Percentiles rank a stretch among this genome's conserved stretches.
Conservation (phyloP, 2,888 invertebrate species). For the Cosmopolites sordidus region DNA sequence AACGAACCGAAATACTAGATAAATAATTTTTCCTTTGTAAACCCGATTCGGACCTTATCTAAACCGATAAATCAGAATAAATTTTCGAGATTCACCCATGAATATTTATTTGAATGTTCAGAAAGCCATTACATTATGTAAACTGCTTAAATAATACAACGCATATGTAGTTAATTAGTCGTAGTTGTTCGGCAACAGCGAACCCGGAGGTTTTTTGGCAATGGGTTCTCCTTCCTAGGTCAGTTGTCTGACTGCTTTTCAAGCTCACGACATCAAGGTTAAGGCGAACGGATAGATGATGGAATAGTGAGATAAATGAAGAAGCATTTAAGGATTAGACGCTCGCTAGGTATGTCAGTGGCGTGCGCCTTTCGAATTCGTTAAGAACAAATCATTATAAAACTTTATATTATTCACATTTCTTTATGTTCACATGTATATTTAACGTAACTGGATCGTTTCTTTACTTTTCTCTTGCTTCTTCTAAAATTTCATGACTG, state of each 20-base stretch:
- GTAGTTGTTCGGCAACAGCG: constrained; percentile 9
- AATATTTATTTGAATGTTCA: constrained; percentile 16
- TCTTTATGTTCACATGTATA: too few species aligned
- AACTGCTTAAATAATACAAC: constrained; percentile 22
- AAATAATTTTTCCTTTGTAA: too few species aligned
- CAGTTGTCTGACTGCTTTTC: constrained; percentile 36
- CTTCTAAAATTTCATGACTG: too few species aligned
- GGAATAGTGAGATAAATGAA: constrained; percentile 6
- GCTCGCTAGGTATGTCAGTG: constrained; percentile 10
- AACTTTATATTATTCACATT: too few species aligned
- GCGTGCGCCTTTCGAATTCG: constrained; percentile 9
- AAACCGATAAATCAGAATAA: constrained; percentile 11
- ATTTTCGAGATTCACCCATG: constrained; percentile 6
- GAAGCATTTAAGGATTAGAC: constrained; percentile 21
- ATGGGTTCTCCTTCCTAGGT: constrained; percentile 32
- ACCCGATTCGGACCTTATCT: background rate
- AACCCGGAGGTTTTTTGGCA: constrained; percentile 30
- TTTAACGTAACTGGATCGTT: too few species aligned
- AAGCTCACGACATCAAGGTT: constrained; percentile 28
- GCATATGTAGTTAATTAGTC: constrained; percentile 23
- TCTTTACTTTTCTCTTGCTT: too few species aligned
- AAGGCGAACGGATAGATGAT: constrained; percentile 26
- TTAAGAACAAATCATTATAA: background rate
- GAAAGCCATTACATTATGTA: constrained; percentile 21
- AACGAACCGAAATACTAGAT: too few species aligned